Conservation (phyloP, 2,797 vertebrate species). For the Danio kyathit region DNA sequence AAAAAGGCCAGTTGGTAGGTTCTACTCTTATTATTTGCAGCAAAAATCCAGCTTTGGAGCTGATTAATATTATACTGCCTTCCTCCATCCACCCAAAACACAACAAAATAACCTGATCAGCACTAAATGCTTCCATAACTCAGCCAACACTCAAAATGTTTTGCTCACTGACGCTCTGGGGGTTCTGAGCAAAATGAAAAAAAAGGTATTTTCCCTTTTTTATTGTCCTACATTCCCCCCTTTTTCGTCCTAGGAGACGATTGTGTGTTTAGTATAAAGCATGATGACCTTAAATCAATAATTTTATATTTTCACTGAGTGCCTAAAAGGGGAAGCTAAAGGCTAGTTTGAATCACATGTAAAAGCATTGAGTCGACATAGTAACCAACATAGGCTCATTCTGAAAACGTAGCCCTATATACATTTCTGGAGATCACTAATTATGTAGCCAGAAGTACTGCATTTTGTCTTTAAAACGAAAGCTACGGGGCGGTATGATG, state of each 20-base stretch:
- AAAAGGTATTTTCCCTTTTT: neutral
- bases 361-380: neutral
- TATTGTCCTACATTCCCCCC: neutral
- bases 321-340: neutral
- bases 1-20: conserved; percentile 9
- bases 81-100: conserved; percentile 6
- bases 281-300: conserved; percentile 1
- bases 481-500: too few species aligned
- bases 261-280: conserved; percentile 30
- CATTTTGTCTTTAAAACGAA: too few species aligned
- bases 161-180: conserved; percentile 2
- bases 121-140: conserved; percentile 50
- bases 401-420: too few species aligned
- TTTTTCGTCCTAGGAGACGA: neutral
- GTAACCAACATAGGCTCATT: too few species aligned
- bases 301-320: conserved; percentile 18
- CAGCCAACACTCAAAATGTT: conserved; percentile 17
- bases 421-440: too few species aligned
- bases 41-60: conserved; percentile 50
- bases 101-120: conserved; percentile 49
- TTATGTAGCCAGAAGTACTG: too few species aligned
- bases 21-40: conserved; percentile 43
- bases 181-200: neutral
- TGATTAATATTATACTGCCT: conserved; percentile 49
- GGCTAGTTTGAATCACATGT: neutral